Base-by-base conservation (phyloP, 2,113 vertebrate genomes). In the Phalacrocorax pelagicus region DNA sequence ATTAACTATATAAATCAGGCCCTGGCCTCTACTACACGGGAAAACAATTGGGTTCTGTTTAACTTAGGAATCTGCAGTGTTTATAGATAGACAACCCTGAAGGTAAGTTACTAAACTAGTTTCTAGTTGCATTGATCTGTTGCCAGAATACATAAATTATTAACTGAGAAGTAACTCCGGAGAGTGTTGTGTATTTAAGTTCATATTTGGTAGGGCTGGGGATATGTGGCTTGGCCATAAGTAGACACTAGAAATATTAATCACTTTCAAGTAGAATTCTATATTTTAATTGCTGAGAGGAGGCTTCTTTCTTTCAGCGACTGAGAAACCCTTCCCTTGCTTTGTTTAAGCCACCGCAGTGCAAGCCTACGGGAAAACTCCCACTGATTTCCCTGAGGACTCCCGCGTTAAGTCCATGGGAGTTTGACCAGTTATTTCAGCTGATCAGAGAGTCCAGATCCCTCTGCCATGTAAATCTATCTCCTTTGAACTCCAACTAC, bases 51-150 rank as follows among this genome's bases (percentile, higher is more conserved):
- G 66, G 94, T 96, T 97, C 96, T 97, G 96, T 97, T 97, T 97
- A 97, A 97, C 91, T 96, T 97, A 97, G 89, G 92, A 95, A 97
- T 97, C 96, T 96, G 86, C 92, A 97, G 95, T 97, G 97, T 97
- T 97, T 97, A 97, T 97, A 95, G 94, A 97, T 96, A 97, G 97
- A 95, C 96, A 97, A 96, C 95, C 95, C 95, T 0, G 51, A 96
- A 97, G 97, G 97, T 97, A 95, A 94, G 94, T 96, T 95, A 97
- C 94, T 97, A 94, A 97, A 97, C 96, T 97, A 96, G 97, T 97
- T 97, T 97, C 91, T 97, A 90, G 97, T 85, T 93, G 97, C 93
- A 97, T 69, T 97, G 97, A 97, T 97, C 94, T 97, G 86, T 85
- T 97, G 97, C 96, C 97, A 97, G 94, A 97, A 90, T 94, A 94